Conservation (phyloP, 2,113 vertebrate genomes). For the Alces alces region DNA sequence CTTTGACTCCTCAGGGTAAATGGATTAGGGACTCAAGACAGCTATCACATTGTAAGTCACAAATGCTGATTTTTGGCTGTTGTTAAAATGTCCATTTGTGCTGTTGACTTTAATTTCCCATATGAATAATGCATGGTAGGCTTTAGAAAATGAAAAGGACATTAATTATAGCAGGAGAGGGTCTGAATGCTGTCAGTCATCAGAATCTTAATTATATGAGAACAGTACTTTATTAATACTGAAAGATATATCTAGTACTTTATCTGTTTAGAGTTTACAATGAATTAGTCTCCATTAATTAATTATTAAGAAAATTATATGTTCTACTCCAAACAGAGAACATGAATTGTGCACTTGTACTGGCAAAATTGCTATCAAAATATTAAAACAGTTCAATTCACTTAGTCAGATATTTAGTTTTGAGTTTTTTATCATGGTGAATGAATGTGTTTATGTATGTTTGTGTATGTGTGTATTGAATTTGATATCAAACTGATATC, state of each 20-base stretch:
- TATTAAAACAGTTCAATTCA: not conserved
- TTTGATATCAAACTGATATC: not conserved
- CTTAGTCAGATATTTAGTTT: not conserved
- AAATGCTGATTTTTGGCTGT: conserved; percentile 46
- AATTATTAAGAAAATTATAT: conserved; percentile 37
- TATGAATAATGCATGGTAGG: conserved; percentile 18
- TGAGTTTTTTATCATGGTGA: not conserved
- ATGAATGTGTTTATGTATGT: not conserved
- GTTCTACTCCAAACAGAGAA: not conserved
- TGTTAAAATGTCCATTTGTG: conserved; percentile 38
- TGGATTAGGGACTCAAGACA: conserved; percentile 16
- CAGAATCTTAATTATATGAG: conserved; percentile 23
- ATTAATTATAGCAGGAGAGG: not conserved
- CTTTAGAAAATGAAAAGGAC: conserved; percentile 28
- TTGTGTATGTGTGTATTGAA: not conserved
- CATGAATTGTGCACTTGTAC: not conserved
- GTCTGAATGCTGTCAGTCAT: conserved; percentile 1
- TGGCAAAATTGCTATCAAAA: not conserved
- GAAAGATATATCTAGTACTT: not conserved
- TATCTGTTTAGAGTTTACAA: not conserved
- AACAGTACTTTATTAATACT: not conserved
- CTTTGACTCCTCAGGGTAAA: not conserved
- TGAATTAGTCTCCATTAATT: conserved; percentile 9
- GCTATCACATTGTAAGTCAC: not conserved
- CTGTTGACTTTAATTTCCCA: not conserved